These are phyloP conservation scores for Acleris sparsana DNA, from an alignment of 2,888 invertebrate genomes.

Conservation along the genomic window DNA sequence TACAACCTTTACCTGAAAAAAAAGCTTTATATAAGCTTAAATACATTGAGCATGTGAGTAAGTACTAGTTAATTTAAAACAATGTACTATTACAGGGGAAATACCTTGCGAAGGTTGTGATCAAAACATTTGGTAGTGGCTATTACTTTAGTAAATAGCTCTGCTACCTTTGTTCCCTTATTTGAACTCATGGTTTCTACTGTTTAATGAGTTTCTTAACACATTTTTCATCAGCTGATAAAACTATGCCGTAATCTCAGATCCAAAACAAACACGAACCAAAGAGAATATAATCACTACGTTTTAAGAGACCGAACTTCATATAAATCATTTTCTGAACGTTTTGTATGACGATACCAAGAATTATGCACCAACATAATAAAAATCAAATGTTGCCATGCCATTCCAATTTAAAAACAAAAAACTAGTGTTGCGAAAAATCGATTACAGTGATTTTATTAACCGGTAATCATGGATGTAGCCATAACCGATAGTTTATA, in stretches of 20 bases:
- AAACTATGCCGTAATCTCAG: neutral
- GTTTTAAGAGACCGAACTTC: too few relatives aligned
- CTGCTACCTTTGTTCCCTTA: conserved; percentile 67
- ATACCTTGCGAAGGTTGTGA: conserved; percentile 71
- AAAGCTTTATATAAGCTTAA: conserved; percentile 52
- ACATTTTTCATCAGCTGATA: conserved; percentile 10
- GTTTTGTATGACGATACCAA: too few relatives aligned
- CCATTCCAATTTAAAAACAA: too few relatives aligned
- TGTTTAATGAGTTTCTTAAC: neutral
- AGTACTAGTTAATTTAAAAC: neutral
- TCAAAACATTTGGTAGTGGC: conserved; percentile 74
- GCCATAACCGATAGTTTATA: too few relatives aligned
- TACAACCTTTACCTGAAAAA: conserved; percentile 65
- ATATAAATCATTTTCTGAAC: too few relatives aligned
- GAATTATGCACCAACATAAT: too few relatives aligned
- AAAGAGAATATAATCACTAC: too few relatives aligned
- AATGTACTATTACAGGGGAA: neutral
- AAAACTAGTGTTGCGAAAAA: too few relatives aligned
- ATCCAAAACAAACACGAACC: neutral
- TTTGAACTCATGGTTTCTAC: conserved; percentile 35
- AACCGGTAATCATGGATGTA: too few relatives aligned
- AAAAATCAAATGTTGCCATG: too few relatives aligned
- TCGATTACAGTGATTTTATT: too few relatives aligned
- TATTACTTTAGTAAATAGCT: conserved; percentile 69
- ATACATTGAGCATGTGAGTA: too few relatives aligned